phyloP scores from a whole-genome alignment of 30 jellyfish, hydroid and myxozoan genomes.

The Nemopilema nomurai region DNA sequence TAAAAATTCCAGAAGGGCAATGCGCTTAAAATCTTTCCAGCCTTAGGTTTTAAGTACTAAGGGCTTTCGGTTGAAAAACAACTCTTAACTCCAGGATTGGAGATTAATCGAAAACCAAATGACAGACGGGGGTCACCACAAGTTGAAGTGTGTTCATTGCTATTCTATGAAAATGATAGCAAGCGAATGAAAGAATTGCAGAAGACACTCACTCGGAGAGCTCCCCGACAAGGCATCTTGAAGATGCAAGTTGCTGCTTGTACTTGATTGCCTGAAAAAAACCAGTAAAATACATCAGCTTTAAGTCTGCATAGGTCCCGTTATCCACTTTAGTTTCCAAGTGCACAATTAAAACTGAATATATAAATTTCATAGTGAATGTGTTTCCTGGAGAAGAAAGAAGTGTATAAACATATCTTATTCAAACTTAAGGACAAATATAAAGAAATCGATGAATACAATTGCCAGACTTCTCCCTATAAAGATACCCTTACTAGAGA shows the following conservation, averaged over 20 bases:
- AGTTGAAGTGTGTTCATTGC: no score
- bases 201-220: conserved; percentile 72
- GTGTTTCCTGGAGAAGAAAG: no score
- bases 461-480: no score
- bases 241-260: conserved; percentile 93
- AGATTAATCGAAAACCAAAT: not conserved
- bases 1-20: not conserved
- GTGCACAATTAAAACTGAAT: no score
- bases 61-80: not conserved
- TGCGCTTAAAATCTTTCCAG: not conserved
- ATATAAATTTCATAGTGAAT: no score
- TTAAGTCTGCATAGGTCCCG: no score
- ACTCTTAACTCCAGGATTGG: no score
- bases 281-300: not conserved
- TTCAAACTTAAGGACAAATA: no score
- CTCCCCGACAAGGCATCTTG: conserved; percentile 89
- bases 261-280: conserved; percentile 81
- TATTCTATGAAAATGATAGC: not conserved
- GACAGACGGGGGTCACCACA: not conserved
- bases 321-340: no score
- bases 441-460: no score
- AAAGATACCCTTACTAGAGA: no score
- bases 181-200: not conserved
- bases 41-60: not conserved
- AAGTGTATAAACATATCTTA: no score